Evolutionary conservation across 2,797 vertebrate species (phyloP), one percentile per base, ranked within the genome.

Genomic region (Tadarida brasiliensis): DNA sequence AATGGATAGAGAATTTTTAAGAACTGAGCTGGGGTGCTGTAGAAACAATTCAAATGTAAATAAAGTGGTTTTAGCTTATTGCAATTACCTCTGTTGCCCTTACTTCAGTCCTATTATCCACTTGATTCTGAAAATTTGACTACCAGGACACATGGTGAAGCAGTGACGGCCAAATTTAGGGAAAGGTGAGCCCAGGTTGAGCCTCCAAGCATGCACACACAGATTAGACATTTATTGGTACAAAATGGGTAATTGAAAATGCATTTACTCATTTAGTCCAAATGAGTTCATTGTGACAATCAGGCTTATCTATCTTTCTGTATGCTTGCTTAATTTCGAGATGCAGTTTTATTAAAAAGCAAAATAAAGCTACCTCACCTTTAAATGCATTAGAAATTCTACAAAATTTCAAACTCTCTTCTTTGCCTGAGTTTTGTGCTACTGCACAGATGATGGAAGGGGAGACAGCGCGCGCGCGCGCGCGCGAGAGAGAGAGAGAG

Each of bases 1-100:
- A 98, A 98, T 97, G 97, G 96, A 86, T 98, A 91, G 97, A 98
- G 97, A 97, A 97, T 98, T 98, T 98, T 93, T 70, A 83, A 98
- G 97, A 97, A 98, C 63, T 61, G 92, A 97, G 94, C 97, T 95
- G 88, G 95, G 96, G 93, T 97, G 94, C 76, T 54, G 94, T 63
- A 94, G 90, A 98, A 98, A 98, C 56, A 28, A 98, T 92, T 98
- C 97, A 94, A 92, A 98, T 68, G 96, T 95, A 98, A 98, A 97
- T 95, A 89, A 91, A 96, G 95, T 76, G 77, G 68, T 65, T 85
- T 92, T 51, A 16, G 84, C 78, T 98, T 96, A 96, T 89, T 96
- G 92, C 87, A 15, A 17, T 84, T 17, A 88, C 89, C 96, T 95
- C 97, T 78, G 83, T 88, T 96, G 96, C 95, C 94, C 95, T 96